Base-by-base conservation (phyloP, 2,113 vertebrate genomes). In the Epinephelus moara region DNA sequence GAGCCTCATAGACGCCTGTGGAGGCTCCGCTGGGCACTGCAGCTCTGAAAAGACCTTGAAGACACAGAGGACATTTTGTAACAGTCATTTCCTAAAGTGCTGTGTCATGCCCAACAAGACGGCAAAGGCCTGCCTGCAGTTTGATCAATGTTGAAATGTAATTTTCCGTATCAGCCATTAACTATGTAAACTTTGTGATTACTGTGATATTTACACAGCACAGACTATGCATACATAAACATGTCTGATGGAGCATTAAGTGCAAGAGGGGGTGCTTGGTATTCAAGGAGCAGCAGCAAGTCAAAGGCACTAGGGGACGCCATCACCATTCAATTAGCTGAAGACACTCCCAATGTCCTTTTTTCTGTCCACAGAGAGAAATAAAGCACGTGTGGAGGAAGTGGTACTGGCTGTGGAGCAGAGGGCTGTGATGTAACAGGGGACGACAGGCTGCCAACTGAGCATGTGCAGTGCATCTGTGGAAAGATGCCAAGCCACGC, bases 21-120 rank as follows among this genome's bases (percentile, higher is more conserved):
- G 98, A 99, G 59, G 98, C 98, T 12, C 98, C 98, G 0, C 98
- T 99, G 89, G 98, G 98, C 73, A 99, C 98, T 33, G 98, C 98
- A 18, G 98, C 98, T 94, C 98, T 96, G 93, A 99, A 99, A 18
- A 98, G 96, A 94, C 98, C 98, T 99, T 89, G 4, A 64, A 84
- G 88, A 68, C 60, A 83, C 56, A 93, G 17, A 77, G 12, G 64
- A 87, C 3, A 45, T 81, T 62, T 74, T 40, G 27, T 5, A 76
- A 52, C 15, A 27, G 17, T 68, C 53, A 78, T 40, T 80, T 68
- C 30, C 9, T 42, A 2, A 78, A 73, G 17, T 71, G 64, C 67
- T 49, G 25, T 13, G 68, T 89, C 81, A 88, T 25, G 0, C 21
- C 47, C 47, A 59, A 75, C 37, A 75, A 70, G 50, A 55, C 3